These are phyloP conservation scores for Heliconius himera DNA, from an alignment of 1,140 invertebrate species.

Conservation along the genomic window DNA sequence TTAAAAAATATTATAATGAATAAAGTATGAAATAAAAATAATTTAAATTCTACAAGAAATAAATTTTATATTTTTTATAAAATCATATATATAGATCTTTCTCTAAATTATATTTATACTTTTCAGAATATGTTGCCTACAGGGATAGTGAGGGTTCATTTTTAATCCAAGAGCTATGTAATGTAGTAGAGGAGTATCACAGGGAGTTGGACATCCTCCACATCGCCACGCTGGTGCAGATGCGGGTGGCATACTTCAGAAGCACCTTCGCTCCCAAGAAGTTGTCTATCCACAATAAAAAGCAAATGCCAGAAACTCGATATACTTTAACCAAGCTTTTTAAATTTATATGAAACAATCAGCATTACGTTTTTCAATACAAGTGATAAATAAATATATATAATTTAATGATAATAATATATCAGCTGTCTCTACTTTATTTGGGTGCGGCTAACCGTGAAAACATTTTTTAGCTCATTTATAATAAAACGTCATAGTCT, in stretches of 20 bases:
- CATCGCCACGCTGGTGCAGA: slow-evolving; percentile 54
- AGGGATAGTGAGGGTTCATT: slow-evolving; percentile 55
- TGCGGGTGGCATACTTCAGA: slow-evolving; percentile 50
- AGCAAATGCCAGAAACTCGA: slow-evolving; percentile 65
- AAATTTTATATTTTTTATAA: too few species aligned
- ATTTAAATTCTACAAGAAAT: too few species aligned
- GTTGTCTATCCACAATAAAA: slow-evolving; percentile 49
- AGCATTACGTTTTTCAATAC: too few species aligned
- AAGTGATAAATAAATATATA: too few species aligned
- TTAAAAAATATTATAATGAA: too few species aligned
- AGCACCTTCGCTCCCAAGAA: slow-evolving; percentile 48
- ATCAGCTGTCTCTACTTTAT: too few species aligned
- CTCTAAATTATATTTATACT: not conserved
- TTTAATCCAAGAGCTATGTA: slow-evolving; percentile 63
- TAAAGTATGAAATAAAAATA: too few species aligned
- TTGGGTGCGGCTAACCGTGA: too few species aligned
- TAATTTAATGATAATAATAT: too few species aligned
- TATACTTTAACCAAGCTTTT: slow-evolving; percentile 62
- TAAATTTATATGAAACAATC: slow-evolving; percentile 43
- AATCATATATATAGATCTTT: not conserved
- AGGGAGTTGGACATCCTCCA: slow-evolving; percentile 52
- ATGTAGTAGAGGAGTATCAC: slow-evolving; percentile 47
- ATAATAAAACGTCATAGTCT: too few species aligned
- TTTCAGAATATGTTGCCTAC: slow-evolving; percentile 57
- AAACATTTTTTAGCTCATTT: too few species aligned